A percentile compares a stretch with the other conserved stretches of the same genome.
Evolutionary conservation across 2,888 invertebrate genomes (phyloP).

Genomic region (Parnassius orleans): DNA sequence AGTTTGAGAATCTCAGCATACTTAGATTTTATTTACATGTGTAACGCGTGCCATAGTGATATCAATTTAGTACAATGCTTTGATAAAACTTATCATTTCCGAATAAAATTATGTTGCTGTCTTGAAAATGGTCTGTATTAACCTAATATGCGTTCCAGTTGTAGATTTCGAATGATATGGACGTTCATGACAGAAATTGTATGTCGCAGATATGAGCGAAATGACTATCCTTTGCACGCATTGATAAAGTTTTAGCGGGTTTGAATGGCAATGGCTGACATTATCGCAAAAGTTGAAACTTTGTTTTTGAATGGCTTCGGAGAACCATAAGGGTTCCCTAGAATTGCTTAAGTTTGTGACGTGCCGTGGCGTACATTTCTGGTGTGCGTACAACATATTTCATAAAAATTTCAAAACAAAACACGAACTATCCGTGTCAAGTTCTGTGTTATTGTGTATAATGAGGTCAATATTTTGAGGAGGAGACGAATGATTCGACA

Average conservation of each 20-base stretch:
- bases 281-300: constrained; percentile 80
- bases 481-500: constrained; percentile 11
- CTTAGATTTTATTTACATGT: constrained; percentile 1
- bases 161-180: constrained; percentile 25
- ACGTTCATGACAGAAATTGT: constrained; percentile 38
- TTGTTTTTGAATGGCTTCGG: constrained; percentile 72
- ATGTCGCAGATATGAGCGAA: constrained; percentile 57
- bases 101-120: constrained; percentile 20
- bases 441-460: constrained; percentile 41
- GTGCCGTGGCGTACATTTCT: constrained; percentile 60
- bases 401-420: constrained; percentile 67
- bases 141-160: constrained; percentile 18
- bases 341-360: constrained; percentile 78
- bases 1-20: neutral
- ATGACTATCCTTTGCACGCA: constrained; percentile 76
- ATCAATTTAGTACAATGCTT: constrained; percentile 17
- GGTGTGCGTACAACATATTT: constrained; percentile 66
- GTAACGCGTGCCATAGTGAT: constrained; percentile 9
- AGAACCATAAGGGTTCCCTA: constrained; percentile 78
- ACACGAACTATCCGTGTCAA: constrained; percentile 46
- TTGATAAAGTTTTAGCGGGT: constrained; percentile 79
- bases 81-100: constrained; percentile 24
- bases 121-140: constrained; percentile 15
- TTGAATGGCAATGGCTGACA: constrained; percentile 80
- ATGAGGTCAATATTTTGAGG: constrained; percentile 26